Evolutionary conservation across 2,113 vertebrate genomes (phyloP).

Genomic region (Gallinago media): DNA sequence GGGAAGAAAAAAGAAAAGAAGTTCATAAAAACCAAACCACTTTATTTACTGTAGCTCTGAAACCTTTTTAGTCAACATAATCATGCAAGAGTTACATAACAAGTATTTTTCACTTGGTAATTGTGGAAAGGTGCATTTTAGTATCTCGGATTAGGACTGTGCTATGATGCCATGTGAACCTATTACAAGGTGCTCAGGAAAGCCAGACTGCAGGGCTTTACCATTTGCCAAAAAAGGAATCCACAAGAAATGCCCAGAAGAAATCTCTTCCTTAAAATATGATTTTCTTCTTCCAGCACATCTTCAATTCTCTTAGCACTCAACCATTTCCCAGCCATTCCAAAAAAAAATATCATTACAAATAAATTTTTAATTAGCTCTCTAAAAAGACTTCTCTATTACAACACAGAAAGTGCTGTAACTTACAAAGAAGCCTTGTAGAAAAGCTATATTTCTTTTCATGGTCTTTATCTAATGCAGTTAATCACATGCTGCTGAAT

Average conservation of each 20-base stretch:
- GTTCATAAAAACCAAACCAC: neutral
- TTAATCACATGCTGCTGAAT: neutral
- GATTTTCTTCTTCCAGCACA: neutral
- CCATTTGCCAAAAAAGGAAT: neutral
- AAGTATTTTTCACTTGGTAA: neutral
- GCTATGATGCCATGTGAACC: neutral
- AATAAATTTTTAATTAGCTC: slow-evolving; percentile 6
- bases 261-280: neutral
- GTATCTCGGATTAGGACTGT: neutral
- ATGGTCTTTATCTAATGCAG: neutral
- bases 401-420: neutral
- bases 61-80: neutral
- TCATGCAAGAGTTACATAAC: neutral
- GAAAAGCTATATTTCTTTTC: neutral
- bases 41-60: neutral
- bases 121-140: neutral
- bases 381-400: neutral
- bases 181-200: neutral
- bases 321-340: neutral
- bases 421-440: neutral
- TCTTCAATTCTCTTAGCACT: neutral
- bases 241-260: neutral
- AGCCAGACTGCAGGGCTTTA: neutral
- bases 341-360: neutral
- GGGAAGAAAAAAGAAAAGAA: neutral